Base-by-base conservation (phyloP, 1,140 invertebrate genomes). In the Dendroctonus valens region DNA sequence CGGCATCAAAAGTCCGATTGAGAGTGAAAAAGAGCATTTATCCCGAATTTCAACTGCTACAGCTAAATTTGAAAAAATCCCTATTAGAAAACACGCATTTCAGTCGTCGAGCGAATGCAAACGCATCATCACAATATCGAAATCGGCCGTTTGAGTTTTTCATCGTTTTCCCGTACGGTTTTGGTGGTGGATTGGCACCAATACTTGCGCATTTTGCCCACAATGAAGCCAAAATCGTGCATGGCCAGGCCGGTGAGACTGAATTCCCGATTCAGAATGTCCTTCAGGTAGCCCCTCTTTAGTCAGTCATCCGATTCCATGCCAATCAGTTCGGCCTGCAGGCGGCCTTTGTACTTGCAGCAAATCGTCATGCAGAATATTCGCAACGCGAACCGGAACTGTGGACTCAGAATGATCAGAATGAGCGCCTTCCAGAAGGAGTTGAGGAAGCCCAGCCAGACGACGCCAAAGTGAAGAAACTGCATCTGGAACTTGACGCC, bases 391-490 rank as follows among this genome's bases (percentile, higher is more conserved):
- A 93, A 83, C 57, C 95, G 85, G 81, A 97, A 98, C 77, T 94
- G 91, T 12, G 91, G 91, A 80, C 93, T 96, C 77, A 96, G 83
- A 41, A 87, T 85, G 60, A 94, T 83, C 74, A 97, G 89, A 69
- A 97, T 91, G 51, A 97, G 79, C 59, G 94, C 90, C 81, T 97
- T 98, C 91, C 92, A 96, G 75, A 94, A 94, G 51, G 92, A 95
- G 81, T 96, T 96, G 61, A 93, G 83, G 70, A 98, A 88, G 5
- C 93, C 96, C 65, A 97, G 81, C 96, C 96, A 98, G 46, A 97
- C 90, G 59, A 96, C 88, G 44, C 87, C 88, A 77, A 98, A 98
- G 78, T 96, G 92, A 60, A 97, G 81, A 80, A 92, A 89, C 62
- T 92, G 91, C 70, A 91, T 84, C 80, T 92, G 85, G 46, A 85